Base-by-base conservation (phyloP, 1,140 invertebrate genomes). In the Dendroctonus ponderosae region DNA sequence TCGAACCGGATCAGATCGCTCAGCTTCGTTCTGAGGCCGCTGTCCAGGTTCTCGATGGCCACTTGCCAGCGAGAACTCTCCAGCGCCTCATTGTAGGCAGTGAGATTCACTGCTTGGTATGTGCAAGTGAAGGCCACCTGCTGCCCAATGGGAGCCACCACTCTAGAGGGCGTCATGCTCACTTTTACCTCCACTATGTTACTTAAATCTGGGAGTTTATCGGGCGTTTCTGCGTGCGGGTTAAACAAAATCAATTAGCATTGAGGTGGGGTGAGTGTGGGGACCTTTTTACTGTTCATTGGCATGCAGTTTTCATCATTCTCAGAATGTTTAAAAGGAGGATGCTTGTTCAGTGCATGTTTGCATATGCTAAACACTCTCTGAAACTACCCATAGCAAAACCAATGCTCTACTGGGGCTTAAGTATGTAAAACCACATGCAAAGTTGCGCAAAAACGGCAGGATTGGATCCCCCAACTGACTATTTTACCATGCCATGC, bases 111-210 rank as follows among this genome's bases (percentile, higher is more conserved):
- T 14, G 54, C 81, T 51, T 81, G 67, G 71, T 85, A 86, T 37
- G 78, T 80, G 75, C 85, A 86, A 15, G 75, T 80, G 70, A 85
- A 82, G 56, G 67, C 66, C 40, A 84, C 75, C 53, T 70, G 66
- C 42, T 73, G 69, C 42, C 82, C 79, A 26, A 79, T 71, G 26
- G 74, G 68, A 51, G 75, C 76, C 39, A 72, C 66, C 14, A 81
- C 79, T 44, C 74, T 77, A 63, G 80, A 74, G 11, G 84, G 85
- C 56, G 73, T 79, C 69, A 86, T 73, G 77, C 82, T 81, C 78
- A 85, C 79, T 73, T 77, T 79, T 53, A 85, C 71, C 26, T 26
- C 26, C 26, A 26, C 26, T 26, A 26, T 26, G 26, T 26, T 26
- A 26, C 26, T 26, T 26, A 26, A 2, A 26, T 26, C 26, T 26